Evolutionary conservation across 2,113 vertebrate genomes (phyloP).

Genomic region (Carlito syrichta): DNA sequence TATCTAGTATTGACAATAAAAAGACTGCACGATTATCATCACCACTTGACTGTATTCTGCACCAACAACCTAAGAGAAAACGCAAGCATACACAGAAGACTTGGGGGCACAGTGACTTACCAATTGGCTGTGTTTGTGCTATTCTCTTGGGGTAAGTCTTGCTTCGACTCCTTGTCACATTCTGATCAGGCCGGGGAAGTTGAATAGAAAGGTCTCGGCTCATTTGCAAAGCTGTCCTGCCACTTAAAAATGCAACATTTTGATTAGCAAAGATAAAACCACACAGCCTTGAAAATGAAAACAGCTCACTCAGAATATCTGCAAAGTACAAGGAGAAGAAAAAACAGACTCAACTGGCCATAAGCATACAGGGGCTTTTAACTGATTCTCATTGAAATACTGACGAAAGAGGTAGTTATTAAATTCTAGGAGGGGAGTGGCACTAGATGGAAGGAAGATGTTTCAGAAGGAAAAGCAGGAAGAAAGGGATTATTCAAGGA

Average conservation of each 20-base stretch:
- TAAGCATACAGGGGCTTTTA: not conserved
- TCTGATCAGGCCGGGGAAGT: constrained; percentile 88
- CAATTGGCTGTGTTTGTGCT: constrained; percentile 77
- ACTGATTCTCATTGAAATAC: not conserved
- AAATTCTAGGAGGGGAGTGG: not conserved
- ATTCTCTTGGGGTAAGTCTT: constrained; percentile 91
- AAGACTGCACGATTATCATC: not conserved
- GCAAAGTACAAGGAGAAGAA: not conserved
- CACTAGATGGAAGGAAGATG: not conserved
- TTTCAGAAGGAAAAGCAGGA: not conserved
- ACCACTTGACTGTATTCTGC: not conserved
- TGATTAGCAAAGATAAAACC: constrained; percentile 60
- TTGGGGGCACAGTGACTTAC: constrained; percentile 67
- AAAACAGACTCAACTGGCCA: not conserved
- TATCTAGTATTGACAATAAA: not conserved
- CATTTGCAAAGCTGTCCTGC: constrained; percentile 87
- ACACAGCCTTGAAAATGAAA: not conserved
- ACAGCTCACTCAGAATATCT: not conserved
- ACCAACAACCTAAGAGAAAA: not conserved
- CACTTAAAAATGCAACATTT: constrained; percentile 79
- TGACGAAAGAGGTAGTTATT: not conserved
- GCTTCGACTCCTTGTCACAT: constrained; percentile 87
- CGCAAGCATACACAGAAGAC: rapidly evolving
- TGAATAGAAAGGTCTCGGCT: constrained; percentile 85
- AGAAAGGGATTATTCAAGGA: not conserved